Evolutionary conservation across 2,797 vertebrate genomes (phyloP).

Genomic region (Falco cherrug): DNA sequence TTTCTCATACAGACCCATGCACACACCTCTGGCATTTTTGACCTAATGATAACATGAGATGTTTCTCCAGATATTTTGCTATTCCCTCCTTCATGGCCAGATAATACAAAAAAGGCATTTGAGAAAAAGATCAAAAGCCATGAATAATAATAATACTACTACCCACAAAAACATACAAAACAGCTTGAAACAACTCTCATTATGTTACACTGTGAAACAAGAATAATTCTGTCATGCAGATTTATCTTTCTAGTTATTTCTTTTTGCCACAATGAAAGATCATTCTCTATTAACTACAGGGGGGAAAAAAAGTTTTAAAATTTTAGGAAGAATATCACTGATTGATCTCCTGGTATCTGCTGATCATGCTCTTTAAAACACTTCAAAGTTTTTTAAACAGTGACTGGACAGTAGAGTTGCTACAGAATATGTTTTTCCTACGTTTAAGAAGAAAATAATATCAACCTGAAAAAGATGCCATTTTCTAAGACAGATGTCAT

Average conservation of each 20-base stretch:
- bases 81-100: background rate
- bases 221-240: background rate
- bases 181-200: background rate
- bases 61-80: background rate
- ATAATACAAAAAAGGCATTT: background rate
- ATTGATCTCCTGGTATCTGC: background rate
- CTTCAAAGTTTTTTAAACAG: background rate
- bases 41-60: background rate
- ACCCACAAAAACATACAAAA: background rate
- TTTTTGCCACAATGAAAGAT: background rate
- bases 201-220: background rate
- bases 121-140: background rate
- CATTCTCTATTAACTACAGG: background rate
- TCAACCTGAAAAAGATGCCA: background rate
- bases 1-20: background rate
- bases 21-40: background rate
- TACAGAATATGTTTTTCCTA: background rate
- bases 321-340: background rate
- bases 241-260: background rate
- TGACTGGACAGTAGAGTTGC: background rate
- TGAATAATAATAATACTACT: background rate
- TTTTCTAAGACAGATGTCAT: background rate
- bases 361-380: background rate
- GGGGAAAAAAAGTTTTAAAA: background rate
- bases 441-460: background rate